These are phyloP conservation scores for Oeneis ivallda DNA, from an alignment of 2,888 invertebrate genomes.

Conservation along the genomic window DNA sequence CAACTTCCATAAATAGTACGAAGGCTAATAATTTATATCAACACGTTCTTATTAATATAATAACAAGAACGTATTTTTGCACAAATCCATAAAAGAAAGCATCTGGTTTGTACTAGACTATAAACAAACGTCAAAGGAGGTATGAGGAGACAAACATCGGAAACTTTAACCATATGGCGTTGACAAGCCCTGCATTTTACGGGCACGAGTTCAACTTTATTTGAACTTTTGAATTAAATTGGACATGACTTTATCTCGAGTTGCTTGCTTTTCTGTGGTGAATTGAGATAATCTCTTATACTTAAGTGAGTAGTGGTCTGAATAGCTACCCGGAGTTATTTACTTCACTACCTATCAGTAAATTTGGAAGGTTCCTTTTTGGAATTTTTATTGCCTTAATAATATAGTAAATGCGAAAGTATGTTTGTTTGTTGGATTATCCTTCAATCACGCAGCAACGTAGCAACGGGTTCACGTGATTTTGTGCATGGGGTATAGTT, in stretches of 20 bases:
- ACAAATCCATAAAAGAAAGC: constrained; percentile 1
- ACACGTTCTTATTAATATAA: too few relatives aligned
- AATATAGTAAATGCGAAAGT: too few relatives aligned
- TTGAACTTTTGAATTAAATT: constrained; percentile 18
- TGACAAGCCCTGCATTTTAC: constrained; percentile 46
- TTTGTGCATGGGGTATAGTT: too few relatives aligned
- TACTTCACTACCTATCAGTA: not conserved
- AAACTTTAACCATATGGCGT: constrained; percentile 44
- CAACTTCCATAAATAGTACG: too few relatives aligned
- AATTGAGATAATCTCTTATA: constrained; percentile 15
- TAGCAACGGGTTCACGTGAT: too few relatives aligned
- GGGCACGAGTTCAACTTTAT: constrained; percentile 19
- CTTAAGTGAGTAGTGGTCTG: constrained; percentile 13
- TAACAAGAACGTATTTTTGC: not conserved
- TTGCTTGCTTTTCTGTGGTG: constrained; percentile 12
- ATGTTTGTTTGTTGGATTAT: too few relatives aligned
- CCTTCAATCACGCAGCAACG: too few relatives aligned
- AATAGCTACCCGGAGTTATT: not conserved
- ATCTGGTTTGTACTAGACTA: not conserved
- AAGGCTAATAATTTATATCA: too few relatives aligned
- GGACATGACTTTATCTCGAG: constrained; percentile 15
- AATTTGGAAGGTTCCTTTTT: not conserved
- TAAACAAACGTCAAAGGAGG: constrained; percentile 10
- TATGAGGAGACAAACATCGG: constrained; percentile 39
- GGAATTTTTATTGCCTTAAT: not conserved